Evolutionary conservation across 2,888 invertebrate species (phyloP).

Genomic region (Ichneumoninae sp.): DNA sequence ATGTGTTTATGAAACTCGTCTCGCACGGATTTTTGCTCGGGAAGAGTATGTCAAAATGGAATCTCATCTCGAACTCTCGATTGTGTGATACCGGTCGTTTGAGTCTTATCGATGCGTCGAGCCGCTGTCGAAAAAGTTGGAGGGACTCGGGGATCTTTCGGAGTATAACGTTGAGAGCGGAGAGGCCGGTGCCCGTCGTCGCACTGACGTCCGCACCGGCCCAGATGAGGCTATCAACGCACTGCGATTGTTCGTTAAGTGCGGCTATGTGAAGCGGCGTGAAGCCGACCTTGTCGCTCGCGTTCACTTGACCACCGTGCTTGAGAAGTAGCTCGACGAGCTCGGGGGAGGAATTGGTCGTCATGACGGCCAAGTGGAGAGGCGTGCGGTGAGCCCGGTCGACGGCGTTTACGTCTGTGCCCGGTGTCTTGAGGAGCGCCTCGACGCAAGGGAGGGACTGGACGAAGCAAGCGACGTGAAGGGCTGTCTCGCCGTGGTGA

Average conservation of each 20-base stretch:
- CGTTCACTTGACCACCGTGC: conserved; percentile 81
- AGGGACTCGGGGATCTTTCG: conserved; percentile 84
- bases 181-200: conserved; percentile 83
- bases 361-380: conserved; percentile 84
- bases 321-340: conserved; percentile 79
- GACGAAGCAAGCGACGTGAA: conserved; percentile 85
- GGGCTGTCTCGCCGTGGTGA: conserved; percentile 84
- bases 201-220: conserved; percentile 85
- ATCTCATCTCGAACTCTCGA: conserved; percentile 82
- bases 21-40: conserved; percentile 82
- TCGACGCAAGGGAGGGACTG: conserved; percentile 81
- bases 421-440: conserved; percentile 76
- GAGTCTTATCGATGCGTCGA: conserved; percentile 82
- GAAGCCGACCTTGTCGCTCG: conserved; percentile 82
- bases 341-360: conserved; percentile 78
- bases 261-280: conserved; percentile 85
- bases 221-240: conserved; percentile 84
- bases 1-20: conserved; percentile 84
- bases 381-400: conserved; percentile 83
- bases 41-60: conserved; percentile 82
- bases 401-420: conserved; percentile 82
- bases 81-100: conserved; percentile 80
- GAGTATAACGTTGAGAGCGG: conserved; percentile 84
- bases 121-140: conserved; percentile 82
- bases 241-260: conserved; percentile 84